phyloP scores from a whole-genome alignment of 2,797 vertebrate genomes.

The Lepilemur septentrionalis region DNA sequence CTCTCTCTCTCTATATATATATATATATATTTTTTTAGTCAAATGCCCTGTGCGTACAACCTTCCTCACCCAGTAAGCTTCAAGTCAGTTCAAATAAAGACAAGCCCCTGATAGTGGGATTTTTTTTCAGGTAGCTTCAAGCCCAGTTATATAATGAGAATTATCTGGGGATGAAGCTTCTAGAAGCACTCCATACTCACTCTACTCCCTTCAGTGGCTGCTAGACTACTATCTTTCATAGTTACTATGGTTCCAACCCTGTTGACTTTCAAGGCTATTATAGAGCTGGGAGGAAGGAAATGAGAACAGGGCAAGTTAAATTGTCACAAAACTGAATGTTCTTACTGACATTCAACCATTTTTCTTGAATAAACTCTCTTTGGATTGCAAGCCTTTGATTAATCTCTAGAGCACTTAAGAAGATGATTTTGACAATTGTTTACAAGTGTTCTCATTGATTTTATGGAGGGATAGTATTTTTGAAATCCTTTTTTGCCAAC shows the following conservation, averaged over 20 bases:
- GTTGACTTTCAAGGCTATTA: not conserved
- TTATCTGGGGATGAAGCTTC: not conserved
- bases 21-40: not conserved
- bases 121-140: not conserved
- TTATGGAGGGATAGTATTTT: not conserved
- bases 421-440: not conserved
- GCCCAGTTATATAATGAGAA: not conserved
- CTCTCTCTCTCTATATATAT: not conserved
- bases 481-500: not conserved
- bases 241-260: not conserved
- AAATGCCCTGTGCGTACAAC: not conserved
- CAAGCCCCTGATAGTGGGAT: not conserved
- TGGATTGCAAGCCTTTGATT: not conserved
- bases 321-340: not conserved
- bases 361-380: not conserved
- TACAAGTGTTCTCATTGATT: not conserved
- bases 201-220: not conserved
- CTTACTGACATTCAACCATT: not conserved
- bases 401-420: conserved; percentile 14
- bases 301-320: not conserved
- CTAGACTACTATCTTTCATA: not conserved
- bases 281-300: not conserved
- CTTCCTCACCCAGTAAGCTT: not conserved
- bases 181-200: not conserved
- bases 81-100: not conserved